Evolutionary conservation across 30 jellyfish, hydroid and myxozoan genomes (phyloP).

Genomic region (Pelagia noctiluca): DNA sequence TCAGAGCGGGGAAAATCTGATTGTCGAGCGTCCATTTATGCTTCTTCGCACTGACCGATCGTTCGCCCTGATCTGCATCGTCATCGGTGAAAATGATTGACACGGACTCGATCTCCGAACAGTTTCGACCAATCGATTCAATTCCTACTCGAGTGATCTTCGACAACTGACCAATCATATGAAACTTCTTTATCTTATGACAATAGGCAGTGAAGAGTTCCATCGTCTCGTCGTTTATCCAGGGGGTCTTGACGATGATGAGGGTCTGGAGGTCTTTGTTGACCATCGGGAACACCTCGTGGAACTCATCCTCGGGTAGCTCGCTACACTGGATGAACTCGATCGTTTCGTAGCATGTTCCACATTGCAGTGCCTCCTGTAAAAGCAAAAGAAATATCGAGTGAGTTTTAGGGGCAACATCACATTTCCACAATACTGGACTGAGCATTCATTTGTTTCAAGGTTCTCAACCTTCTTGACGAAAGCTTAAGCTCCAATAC

Average conservation of each 20-base stretch:
- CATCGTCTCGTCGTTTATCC: slow-evolving; percentile 95
- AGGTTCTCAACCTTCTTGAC: no score
- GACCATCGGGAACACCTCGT: slow-evolving; percentile 86
- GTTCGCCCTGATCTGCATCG: slow-evolving; percentile 64
- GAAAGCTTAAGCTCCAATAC: no score
- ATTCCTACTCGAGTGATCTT: slow-evolving; percentile 94
- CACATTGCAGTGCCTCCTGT: slow-evolving; percentile 73
- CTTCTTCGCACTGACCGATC: slow-evolving; percentile 50
- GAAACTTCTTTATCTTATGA: slow-evolving; percentile 80
- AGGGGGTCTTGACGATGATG: slow-evolving; percentile 80
- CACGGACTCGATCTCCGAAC: slow-evolving; percentile 79
- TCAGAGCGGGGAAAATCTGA: slow-evolving; percentile 90
- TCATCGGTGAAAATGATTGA: slow-evolving; percentile 88
- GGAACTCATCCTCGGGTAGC: slow-evolving; percentile 80
- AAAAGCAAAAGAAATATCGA: neutral
- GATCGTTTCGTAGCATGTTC: slow-evolving; percentile 62
- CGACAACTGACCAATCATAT: slow-evolving; percentile 82
- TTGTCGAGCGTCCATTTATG: slow-evolving; percentile 89
- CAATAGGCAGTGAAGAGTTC: slow-evolving; percentile 95
- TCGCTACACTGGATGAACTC: slow-evolving; percentile 78
- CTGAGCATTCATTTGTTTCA: no score
- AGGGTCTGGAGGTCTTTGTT: slow-evolving; percentile 79
- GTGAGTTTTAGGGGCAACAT: no score
- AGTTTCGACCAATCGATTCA: slow-evolving; percentile 97
- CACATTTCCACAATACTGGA: no score